phyloP scores from a whole-genome alignment of 2,113 vertebrate species.

The Sylvilagus bachmani region DNA sequence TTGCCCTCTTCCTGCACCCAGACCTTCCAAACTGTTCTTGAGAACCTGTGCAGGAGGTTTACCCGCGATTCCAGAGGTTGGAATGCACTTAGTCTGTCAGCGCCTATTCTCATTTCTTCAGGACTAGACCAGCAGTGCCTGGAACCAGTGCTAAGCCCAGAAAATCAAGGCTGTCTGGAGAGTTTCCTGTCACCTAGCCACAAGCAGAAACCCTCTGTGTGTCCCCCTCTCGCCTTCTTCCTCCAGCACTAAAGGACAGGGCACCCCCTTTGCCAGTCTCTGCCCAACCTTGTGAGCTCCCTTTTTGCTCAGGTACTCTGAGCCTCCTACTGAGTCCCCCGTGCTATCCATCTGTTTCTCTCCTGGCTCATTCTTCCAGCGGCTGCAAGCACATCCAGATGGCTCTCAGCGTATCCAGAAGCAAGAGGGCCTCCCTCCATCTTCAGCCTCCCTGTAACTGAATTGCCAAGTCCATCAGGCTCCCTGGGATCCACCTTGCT shows the following conservation, averaged over 20 bases:
- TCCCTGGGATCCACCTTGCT: not conserved
- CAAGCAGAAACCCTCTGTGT: not conserved
- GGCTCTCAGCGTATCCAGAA: not conserved
- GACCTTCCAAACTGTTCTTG: not conserved
- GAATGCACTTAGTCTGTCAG: not conserved
- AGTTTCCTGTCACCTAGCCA: not conserved
- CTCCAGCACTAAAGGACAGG: not conserved
- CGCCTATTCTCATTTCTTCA: not conserved
- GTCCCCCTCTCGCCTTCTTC: not conserved
- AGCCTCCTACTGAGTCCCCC: not conserved
- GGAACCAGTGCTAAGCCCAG: not conserved
- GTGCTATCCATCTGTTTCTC: not conserved
- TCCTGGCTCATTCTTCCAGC: not conserved
- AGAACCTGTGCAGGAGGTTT: not conserved
- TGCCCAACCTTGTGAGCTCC: not conserved
- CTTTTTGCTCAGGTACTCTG: not conserved
- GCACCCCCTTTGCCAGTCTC: not conserved
- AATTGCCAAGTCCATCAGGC: not conserved
- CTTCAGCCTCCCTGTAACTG: not conserved
- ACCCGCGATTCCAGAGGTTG: not conserved
- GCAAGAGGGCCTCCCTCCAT: not conserved
- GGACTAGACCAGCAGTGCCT: not conserved
- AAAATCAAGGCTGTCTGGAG: not conserved
- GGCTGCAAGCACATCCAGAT: not conserved
- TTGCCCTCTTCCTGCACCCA: not conserved